Conservation (phyloP, 1,140 invertebrate genomes). For the Lordiphosa clarofinis region DNA sequence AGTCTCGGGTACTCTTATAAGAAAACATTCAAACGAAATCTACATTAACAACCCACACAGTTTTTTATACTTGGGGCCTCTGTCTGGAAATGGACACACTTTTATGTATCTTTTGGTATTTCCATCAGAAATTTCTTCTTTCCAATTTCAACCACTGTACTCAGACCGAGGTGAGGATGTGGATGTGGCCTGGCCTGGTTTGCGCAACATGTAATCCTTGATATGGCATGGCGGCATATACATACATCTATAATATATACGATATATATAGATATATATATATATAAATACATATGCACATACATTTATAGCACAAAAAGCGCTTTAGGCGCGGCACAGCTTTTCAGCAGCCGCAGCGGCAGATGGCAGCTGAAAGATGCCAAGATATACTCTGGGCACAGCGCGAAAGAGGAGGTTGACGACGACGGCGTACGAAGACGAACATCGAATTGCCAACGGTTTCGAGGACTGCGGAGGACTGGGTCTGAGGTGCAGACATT, state of each 20-base stretch:
- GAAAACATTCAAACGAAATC: no score
- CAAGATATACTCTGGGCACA: slow-evolving; percentile 34
- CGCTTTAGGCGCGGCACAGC: slow-evolving; percentile 66
- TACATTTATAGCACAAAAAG: slow-evolving; percentile 48
- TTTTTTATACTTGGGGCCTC: no score
- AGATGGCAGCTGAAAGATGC: slow-evolving; percentile 65
- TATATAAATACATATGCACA: slow-evolving; percentile 6
- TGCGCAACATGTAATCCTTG: slow-evolving; percentile 56
- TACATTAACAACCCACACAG: no score
- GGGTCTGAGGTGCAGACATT: slow-evolving; percentile 60
- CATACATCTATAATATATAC: slow-evolving; percentile 16
- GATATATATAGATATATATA: slow-evolving; percentile 21
- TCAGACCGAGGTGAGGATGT: slow-evolving; percentile 24
- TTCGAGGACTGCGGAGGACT: slow-evolving; percentile 13
- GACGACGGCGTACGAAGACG: neutral
- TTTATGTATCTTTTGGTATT: neutral
- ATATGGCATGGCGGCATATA: slow-evolving; percentile 46
- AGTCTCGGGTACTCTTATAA: no score
- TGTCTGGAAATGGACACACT: no score
- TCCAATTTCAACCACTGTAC: slow-evolving; percentile 25
- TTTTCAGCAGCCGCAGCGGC: slow-evolving; percentile 47
- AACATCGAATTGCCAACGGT: slow-evolving; percentile 13
- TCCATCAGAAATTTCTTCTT: neutral
- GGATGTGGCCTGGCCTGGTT: slow-evolving; percentile 11
- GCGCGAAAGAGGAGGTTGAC: slow-evolving; percentile 17